phyloP scores from a whole-genome alignment of 1,140 invertebrate genomes.

The Odontomachus brunneus region DNA sequence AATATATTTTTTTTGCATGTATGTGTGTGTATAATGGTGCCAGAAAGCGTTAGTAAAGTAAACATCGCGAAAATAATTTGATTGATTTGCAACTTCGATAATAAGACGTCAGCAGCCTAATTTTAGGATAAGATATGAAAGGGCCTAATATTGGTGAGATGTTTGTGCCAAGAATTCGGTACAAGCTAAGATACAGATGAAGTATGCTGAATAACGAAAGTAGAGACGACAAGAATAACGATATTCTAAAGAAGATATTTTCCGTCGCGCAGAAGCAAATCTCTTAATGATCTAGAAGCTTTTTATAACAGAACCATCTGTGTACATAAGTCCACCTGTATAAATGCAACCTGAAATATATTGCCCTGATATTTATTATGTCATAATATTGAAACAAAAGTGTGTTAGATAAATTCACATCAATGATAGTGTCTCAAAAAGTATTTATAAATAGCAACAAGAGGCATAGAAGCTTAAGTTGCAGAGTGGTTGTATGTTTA shows the following conservation, averaged over 20 bases:
- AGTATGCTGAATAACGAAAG: background rate
- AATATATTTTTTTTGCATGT: constrained; percentile 42
- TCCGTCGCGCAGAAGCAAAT: constrained; percentile 1
- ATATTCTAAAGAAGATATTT: constrained; percentile 14
- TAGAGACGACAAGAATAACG: background rate
- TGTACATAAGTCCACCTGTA: constrained; percentile 41
- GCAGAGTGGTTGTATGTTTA: background rate
- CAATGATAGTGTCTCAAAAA: background rate
- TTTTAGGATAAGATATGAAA: constrained; percentile 76
- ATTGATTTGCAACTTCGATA: constrained; percentile 47
- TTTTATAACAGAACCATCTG: constrained; percentile 24
- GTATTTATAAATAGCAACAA: constrained; percentile 23
- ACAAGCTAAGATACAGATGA: constrained; percentile 18
- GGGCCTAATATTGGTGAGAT: constrained; percentile 55
- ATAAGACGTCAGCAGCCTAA: constrained; percentile 61
- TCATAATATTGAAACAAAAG: background rate
- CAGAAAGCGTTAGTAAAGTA: background rate
- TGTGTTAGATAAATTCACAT: background rate
- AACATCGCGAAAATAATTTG: constrained; percentile 36
- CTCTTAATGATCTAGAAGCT: constrained; percentile 6
- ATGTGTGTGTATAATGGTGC: background rate
- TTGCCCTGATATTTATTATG: constrained; percentile 15
- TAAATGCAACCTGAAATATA: constrained; percentile 17
- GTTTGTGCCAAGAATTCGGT: constrained; percentile 63
- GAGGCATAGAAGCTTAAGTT: background rate